Evolutionary conservation across 2,797 vertebrate genomes (phyloP).

Genomic region (Enoplosus armatus): DNA sequence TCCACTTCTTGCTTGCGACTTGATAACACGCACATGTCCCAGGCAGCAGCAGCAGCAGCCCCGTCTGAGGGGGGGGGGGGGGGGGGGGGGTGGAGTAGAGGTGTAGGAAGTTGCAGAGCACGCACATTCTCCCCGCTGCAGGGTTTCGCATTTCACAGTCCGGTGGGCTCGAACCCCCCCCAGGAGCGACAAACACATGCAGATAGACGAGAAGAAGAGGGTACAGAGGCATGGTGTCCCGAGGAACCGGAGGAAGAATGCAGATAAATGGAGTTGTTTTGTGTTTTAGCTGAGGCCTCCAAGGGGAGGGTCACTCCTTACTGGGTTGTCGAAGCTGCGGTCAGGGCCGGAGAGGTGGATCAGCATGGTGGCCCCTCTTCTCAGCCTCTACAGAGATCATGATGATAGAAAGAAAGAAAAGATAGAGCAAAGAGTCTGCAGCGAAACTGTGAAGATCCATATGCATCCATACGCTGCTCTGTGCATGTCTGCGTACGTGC

Average conservation of each 20-base stretch:
- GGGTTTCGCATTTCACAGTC: conserved; percentile 82
- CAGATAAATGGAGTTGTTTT: conserved; percentile 30
- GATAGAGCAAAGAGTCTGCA: background rate
- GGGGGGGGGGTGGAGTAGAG: conserved; percentile 32
- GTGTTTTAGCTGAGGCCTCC: conserved; percentile 18
- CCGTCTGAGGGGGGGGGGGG: conserved; percentile 39
- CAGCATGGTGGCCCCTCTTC: background rate
- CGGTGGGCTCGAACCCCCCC: conserved; percentile 52
- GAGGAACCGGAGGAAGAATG: conserved; percentile 11
- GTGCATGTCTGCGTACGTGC: conserved; percentile 16
- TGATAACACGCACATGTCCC: conserved; percentile 34
- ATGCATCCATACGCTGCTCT: conserved; percentile 10
- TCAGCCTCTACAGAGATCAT: background rate
- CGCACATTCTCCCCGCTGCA: conserved; percentile 75
- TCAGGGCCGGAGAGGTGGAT: conserved; percentile 4
- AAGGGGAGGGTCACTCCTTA: background rate
- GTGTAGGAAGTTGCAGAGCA: conserved; percentile 74
- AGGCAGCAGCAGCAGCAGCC: conserved; percentile 13
- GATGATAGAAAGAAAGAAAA: background rate
- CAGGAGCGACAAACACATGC: conserved; percentile 32
- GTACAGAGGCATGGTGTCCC: background rate
- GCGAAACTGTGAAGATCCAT: background rate
- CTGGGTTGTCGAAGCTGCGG: conserved; percentile 3
- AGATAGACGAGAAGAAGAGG: conserved; percentile 39
- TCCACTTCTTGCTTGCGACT: conserved; percentile 11